Evolutionary conservation across 2,113 vertebrate genomes (phyloP).

Genomic region (Hippolais icterina): DNA sequence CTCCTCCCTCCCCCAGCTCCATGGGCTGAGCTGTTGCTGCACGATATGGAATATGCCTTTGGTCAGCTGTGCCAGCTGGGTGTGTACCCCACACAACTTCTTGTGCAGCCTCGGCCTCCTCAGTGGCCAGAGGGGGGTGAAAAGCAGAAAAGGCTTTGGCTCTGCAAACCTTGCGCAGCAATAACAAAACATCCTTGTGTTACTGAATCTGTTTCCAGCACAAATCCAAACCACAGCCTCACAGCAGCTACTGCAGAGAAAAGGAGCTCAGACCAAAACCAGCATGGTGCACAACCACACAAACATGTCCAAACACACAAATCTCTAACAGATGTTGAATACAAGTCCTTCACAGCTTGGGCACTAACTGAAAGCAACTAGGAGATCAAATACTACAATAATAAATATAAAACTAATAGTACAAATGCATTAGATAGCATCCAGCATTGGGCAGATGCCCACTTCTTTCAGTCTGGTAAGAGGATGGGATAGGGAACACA

Average conservation of each 20-base stretch:
- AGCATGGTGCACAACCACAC: neutral
- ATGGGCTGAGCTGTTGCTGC: too few relatives aligned
- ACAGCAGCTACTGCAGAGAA: neutral
- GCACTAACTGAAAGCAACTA: neutral
- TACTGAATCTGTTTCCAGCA: neutral
- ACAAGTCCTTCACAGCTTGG: neutral
- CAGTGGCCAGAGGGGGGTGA: neutral
- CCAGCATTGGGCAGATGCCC: neutral
- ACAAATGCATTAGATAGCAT: neutral
- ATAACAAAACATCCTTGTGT: neutral
- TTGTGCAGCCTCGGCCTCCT: neutral
- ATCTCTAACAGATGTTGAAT: neutral
- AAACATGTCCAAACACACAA: neutral
- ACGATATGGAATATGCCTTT: fast-evolving
- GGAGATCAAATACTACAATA: neutral
- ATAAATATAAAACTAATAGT: neutral
- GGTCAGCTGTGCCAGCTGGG: neutral
- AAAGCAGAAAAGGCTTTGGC: neutral
- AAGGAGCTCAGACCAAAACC: neutral
- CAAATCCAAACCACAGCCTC: neutral
- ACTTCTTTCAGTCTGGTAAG: neutral
- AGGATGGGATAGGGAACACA: neutral
- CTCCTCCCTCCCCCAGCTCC: neutral
- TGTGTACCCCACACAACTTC: neutral
- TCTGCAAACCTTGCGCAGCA: neutral